Base-by-base conservation (phyloP, 2,113 vertebrate species). In the Pterocles orientalis region DNA sequence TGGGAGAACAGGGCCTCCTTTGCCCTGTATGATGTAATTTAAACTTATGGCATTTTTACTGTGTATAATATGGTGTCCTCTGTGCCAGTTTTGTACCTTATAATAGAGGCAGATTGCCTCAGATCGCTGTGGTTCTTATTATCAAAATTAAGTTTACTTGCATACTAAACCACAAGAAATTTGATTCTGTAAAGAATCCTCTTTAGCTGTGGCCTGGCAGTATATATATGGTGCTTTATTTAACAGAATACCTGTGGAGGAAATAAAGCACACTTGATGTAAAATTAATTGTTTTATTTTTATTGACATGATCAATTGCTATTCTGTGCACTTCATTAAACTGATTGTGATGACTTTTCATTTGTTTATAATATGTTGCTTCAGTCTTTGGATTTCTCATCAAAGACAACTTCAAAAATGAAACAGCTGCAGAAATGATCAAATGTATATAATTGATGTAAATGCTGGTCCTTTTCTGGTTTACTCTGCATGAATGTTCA, bases 181-280 rank as follows among this genome's bases (percentile, higher is more conserved):
- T 99, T 99, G 99, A 99, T 99, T 99, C 99, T 99, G 99, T 99
- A 99, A 99, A 99, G 99, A 99, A 99, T 99, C 99, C 98, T 99
- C 98, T 99, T 98, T 98, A 99, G 98, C 98, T 99, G 98, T 99
- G 99, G 98, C 99, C 99, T 99, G 99, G 99, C 99, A 98, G 99
- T 99, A 99, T 99, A 99, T 98, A 99, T 99, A 98, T 98, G 99
- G 99, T 99, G 99, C 99, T 99, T 99, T 99, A 99, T 99, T 99
- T 99, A 99, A 99, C 98, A 99, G 98, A 98, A 98, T 98, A 98
- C 98, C 98, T 99, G 98, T 99, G 98, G 99, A 98, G 98, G 98
- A 98, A 99, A 99, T 99, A 99, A 99, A 99, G 99, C 99, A 99
- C 98, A 99, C 98, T 98, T 99, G 99, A 99, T 99, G 99, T 99